phyloP scores from a whole-genome alignment of 2,113 vertebrate genomes.

The Prochilodus magdalenae region DNA sequence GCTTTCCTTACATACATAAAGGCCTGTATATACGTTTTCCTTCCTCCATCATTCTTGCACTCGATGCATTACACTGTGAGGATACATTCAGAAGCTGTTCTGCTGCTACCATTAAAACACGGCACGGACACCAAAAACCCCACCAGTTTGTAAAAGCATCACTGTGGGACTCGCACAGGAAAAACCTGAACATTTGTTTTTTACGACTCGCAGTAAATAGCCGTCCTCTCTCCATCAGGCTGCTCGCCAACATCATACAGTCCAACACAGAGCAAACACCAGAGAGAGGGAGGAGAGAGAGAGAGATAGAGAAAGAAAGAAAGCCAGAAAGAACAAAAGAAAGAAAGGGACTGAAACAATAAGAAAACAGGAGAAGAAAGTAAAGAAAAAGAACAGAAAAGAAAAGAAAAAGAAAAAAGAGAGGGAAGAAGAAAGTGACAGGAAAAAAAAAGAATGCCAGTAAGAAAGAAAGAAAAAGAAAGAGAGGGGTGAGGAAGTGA shows the following conservation, averaged over 20 bases:
- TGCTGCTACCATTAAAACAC: slow-evolving; percentile 5
- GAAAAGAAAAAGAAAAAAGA: no score
- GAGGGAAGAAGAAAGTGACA: no score
- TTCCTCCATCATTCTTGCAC: neutral
- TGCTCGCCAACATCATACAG: neutral
- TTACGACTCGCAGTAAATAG: slow-evolving; percentile 27
- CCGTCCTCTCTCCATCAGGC: neutral
- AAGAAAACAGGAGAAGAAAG: no score
- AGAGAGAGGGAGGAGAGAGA: neutral
- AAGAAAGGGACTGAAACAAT: no score
- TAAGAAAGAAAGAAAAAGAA: no score
- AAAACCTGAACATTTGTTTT: neutral
- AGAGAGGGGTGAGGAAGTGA: no score
- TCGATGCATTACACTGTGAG: neutral
- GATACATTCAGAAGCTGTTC: neutral
- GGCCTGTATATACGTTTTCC: neutral
- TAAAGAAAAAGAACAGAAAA: no score
- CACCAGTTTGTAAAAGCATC: neutral
- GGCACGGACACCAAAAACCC: neutral
- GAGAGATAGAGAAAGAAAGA: neutral
- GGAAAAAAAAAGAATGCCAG: slow-evolving; percentile 54
- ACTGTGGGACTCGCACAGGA: neutral
- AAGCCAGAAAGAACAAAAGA: no score
- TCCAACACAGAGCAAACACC: neutral
- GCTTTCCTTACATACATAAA: neutral